phyloP scores from a whole-genome alignment of 1,140 invertebrate genomes.

The Colletes gigas region DNA sequence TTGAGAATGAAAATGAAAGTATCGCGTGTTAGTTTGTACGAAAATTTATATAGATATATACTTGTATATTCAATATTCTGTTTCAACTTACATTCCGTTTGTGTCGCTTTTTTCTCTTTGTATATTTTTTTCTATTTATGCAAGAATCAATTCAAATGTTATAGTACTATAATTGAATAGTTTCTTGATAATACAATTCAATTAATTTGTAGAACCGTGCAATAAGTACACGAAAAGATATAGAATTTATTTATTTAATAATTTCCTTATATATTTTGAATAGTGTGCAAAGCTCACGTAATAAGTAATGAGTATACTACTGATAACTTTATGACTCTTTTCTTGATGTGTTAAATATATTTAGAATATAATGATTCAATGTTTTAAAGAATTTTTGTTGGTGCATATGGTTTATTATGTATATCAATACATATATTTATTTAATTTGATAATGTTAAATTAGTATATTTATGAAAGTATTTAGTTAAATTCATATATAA shows the following conservation, averaged over 20 bases:
- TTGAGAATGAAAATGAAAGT: neutral
- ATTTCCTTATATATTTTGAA: neutral
- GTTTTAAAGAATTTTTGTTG: neutral
- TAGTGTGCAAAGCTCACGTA: neutral
- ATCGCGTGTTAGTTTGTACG: neutral
- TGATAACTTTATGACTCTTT: neutral
- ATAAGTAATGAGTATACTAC: neutral
- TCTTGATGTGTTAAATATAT: neutral
- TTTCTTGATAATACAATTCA: neutral
- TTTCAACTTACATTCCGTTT: constrained; percentile 25
- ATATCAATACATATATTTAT: neutral
- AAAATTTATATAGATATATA: constrained; percentile 7
- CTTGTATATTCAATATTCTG: neutral
- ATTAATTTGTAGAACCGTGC: constrained; percentile 1
- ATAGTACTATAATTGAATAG: neutral
- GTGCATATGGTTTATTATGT: neutral
- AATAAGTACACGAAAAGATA: neutral
- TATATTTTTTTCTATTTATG: constrained; percentile 8
- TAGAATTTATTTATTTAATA: neutral
- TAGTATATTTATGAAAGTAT: no score
- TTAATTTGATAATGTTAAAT: neutral
- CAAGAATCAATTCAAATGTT: constrained; percentile 1
- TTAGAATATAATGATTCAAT: neutral
- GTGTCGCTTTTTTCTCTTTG: constrained; percentile 15
- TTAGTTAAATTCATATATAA: no score